These are phyloP conservation scores for Triplophysa tibetana DNA, from an alignment of 2,113 vertebrate genomes.

Conservation along the genomic window DNA sequence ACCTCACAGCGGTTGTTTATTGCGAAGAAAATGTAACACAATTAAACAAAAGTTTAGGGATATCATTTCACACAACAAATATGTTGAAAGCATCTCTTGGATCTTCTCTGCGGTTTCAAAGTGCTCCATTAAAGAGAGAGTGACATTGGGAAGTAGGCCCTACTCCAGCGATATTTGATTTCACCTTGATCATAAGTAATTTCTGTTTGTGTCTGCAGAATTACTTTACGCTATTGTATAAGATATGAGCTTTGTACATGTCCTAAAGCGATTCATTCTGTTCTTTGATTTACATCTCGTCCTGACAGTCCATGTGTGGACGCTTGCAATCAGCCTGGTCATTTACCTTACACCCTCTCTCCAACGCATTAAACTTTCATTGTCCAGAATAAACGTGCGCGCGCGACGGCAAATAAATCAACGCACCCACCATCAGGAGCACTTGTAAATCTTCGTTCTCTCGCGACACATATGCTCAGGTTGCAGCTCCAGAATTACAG, in stretches of 20 bases:
- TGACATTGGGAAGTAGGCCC: conserved; percentile 15
- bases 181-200: conserved; percentile 21
- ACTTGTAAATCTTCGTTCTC: conserved; percentile 43
- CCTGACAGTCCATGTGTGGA: neutral
- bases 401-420: conserved; percentile 38
- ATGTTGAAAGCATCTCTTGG: neutral
- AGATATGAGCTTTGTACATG: conserved; percentile 12
- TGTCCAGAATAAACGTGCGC: conserved; percentile 30
- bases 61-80: conserved; percentile 14
- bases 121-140: neutral
- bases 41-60: neutral
- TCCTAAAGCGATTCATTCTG: conserved; percentile 21
- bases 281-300: conserved; percentile 14
- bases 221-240: conserved; percentile 24
- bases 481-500: conserved; percentile 43
- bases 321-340: conserved; percentile 24
- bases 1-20: conserved; percentile 2
- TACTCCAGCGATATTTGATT: neutral
- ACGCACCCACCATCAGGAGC: conserved; percentile 31
- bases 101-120: conserved; percentile 8
- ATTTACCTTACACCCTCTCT: conserved; percentile 32
- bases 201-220: neutral
- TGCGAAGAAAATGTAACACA: neutral
- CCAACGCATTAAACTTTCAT: conserved; percentile 45
- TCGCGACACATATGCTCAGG: conserved; percentile 29